Percentiles rank a stretch among this genome's conserved stretches.
phyloP scores from a whole-genome alignment of 1,140 invertebrate species.

The Sweltsa coloradensis region DNA sequence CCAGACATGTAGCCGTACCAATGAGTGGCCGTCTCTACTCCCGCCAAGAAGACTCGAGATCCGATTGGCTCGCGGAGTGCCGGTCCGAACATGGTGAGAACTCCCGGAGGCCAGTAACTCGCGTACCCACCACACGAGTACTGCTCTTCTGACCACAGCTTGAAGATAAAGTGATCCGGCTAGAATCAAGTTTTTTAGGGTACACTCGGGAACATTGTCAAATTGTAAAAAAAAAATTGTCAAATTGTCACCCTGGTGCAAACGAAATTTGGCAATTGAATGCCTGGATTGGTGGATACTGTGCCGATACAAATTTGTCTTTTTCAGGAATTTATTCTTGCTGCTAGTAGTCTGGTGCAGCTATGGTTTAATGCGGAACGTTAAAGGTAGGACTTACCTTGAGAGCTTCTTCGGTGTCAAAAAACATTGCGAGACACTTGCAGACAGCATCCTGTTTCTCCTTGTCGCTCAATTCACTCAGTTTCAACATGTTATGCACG shows the following conservation, averaged over 20 bases:
- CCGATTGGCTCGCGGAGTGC: slow-evolving; percentile 18
- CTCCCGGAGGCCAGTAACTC: slow-evolving; percentile 19
- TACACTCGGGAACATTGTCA: no score
- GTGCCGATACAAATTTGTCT: not conserved
- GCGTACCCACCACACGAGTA: slow-evolving; percentile 29
- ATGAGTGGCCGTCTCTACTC: no score
- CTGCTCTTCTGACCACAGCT: slow-evolving; percentile 28
- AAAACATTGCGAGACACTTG: slow-evolving; percentile 3
- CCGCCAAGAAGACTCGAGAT: not conserved
- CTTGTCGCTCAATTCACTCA: slow-evolving; percentile 7
- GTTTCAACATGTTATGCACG: slow-evolving; percentile 26
- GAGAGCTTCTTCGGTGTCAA: slow-evolving; percentile 7
- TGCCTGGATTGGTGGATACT: not conserved
- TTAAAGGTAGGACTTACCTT: not conserved
- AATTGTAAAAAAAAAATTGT: not conserved
- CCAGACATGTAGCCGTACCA: no score
- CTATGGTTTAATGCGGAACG: not conserved
- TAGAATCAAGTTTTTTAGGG: no score
- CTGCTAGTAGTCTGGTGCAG: not conserved
- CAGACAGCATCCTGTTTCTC: slow-evolving; percentile 10
- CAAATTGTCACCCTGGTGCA: not conserved
- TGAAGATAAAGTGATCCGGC: slow-evolving; percentile 26
- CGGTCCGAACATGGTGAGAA: slow-evolving; percentile 17
- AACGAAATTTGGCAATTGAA: not conserved
- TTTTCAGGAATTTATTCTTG: not conserved